These are phyloP conservation scores for Phania funesta DNA, from an alignment of 2,888 invertebrate genomes.

Conservation along the genomic window DNA sequence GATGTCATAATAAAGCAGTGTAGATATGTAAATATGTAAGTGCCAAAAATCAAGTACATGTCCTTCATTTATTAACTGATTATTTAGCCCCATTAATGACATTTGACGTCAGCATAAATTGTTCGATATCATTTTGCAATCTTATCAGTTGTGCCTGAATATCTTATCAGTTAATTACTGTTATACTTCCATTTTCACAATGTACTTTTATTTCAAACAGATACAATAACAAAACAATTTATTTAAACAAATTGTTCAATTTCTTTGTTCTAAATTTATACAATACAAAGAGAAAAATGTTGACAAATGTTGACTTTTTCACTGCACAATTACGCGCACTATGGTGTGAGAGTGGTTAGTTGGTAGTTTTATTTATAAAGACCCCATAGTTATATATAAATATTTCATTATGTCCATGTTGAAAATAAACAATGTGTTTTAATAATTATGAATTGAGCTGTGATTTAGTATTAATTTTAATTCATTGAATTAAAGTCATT, in stretches of 20 bases:
- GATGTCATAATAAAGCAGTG: no score
- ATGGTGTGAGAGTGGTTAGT: background rate
- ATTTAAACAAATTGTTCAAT: constrained; percentile 17
- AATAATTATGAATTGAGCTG: constrained; percentile 34
- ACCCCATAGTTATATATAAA: constrained; percentile 10
- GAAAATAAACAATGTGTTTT: constrained; percentile 47
- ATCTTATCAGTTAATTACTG: constrained; percentile 59
- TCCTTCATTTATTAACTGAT: no score
- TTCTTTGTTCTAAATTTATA: background rate
- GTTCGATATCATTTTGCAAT: constrained; percentile 44
- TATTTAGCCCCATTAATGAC: constrained; percentile 22
- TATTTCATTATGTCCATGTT: constrained; percentile 48
- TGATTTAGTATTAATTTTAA: constrained; percentile 49
- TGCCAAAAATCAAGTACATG: no score
- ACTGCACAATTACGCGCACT: constrained; percentile 25
- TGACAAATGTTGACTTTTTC: constrained; percentile 44
- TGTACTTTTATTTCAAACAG: constrained; percentile 17
- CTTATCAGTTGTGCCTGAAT: constrained; percentile 43
- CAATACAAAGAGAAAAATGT: constrained; percentile 15
- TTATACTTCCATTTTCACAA: constrained; percentile 51
- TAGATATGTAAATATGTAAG: no score
- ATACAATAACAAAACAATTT: constrained; percentile 11
- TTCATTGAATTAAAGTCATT: constrained; percentile 33
- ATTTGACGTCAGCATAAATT: constrained; percentile 46
- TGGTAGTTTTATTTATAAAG: constrained; percentile 12